Percentiles rank a stretch among this genome's conserved stretches.
Evolutionary conservation across 2,888 invertebrate genomes (phyloP).

Genomic region (Leptinotarsa peninsularis): DNA sequence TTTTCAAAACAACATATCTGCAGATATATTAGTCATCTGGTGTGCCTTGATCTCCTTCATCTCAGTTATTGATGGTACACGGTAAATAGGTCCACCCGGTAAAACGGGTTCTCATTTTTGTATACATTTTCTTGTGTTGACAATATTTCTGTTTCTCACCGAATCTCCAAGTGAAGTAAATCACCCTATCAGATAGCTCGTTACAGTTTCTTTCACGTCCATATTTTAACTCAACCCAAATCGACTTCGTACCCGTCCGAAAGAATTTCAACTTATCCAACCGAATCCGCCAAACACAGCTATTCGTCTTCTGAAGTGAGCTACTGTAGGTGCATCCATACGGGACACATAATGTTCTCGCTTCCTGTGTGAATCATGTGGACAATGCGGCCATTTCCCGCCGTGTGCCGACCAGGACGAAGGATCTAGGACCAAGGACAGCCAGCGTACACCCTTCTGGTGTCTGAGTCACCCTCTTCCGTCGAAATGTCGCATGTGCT

Average conservation of each 20-base stretch:
- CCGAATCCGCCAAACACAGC: conserved; percentile 11
- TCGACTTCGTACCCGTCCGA: background rate
- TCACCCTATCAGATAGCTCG: background rate
- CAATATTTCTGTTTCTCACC: too few relatives aligned
- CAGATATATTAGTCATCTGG: too few relatives aligned
- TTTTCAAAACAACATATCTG: too few relatives aligned
- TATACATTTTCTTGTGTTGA: too few relatives aligned
- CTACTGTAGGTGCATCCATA: conserved; percentile 61
- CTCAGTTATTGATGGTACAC: too few relatives aligned
- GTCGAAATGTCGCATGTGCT: conserved; percentile 48
- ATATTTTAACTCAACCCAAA: conserved; percentile 2
- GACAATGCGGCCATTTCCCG: conserved; percentile 61
- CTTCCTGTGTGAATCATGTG: conserved; percentile 64
- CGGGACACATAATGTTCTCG: conserved; percentile 61
- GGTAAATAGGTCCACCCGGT: too few relatives aligned
- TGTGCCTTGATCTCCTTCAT: too few relatives aligned
- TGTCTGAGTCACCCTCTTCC: conserved; percentile 46
- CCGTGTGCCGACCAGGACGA: conserved; percentile 29
- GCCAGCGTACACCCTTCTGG: conserved; percentile 31
- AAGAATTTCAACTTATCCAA: conserved; percentile 14
- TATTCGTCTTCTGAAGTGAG: conserved; percentile 15
- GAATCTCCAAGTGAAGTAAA: background rate
- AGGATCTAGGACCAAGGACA: conserved; percentile 37
- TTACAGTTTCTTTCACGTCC: background rate
- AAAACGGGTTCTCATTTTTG: too few relatives aligned